Evolutionary conservation across 2,113 vertebrate species (phyloP).

Genomic region (Coreoperca whiteheadi): DNA sequence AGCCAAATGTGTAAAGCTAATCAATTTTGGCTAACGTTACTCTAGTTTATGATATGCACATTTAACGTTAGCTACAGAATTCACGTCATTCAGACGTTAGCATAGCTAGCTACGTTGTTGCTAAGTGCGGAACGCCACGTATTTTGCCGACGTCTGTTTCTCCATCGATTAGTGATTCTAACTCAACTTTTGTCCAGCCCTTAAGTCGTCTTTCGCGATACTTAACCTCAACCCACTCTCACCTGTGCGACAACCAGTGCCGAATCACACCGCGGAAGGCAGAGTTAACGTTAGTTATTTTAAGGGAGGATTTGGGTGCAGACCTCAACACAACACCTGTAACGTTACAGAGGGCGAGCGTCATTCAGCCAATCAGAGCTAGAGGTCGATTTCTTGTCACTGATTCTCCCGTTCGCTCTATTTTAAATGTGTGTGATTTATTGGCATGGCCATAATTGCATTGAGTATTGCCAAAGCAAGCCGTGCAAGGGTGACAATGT

Average conservation of each 20-base stretch:
- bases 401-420: not conserved
- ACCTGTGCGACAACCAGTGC: not conserved
- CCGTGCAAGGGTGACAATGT: not conserved
- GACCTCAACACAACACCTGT: not conserved
- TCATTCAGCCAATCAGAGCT: constrained; percentile 22
- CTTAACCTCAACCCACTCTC: not conserved
- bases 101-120: not conserved
- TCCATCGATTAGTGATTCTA: not conserved
- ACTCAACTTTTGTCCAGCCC: not conserved
- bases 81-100: not conserved
- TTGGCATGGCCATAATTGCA: not conserved
- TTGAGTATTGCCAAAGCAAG: not conserved
- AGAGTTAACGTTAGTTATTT: not conserved
- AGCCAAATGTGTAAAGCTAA: not conserved
- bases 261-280: accelerated
- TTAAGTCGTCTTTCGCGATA: not conserved
- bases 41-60: not conserved
- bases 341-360: no score
- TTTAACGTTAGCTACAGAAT: not conserved
- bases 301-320: no score
- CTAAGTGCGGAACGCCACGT: not conserved
- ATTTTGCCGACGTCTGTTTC: not conserved
- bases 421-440: not conserved
- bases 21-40: not conserved
- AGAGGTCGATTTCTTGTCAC: not conserved